Conservation (phyloP, 2,113 vertebrate genomes). For the Indicator indicator region DNA sequence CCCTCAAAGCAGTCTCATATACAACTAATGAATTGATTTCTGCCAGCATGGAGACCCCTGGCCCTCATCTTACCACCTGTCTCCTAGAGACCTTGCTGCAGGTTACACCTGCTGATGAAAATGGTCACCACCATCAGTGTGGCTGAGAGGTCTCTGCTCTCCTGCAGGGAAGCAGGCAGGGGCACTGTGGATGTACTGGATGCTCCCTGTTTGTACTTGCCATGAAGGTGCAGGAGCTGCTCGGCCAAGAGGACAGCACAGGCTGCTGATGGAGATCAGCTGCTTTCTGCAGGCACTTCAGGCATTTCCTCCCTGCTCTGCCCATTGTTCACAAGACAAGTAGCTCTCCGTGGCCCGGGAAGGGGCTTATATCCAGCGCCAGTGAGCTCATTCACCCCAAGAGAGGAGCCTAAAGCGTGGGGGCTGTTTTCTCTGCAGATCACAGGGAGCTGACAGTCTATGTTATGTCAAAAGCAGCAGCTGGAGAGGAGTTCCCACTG, state of each 20-base stretch:
- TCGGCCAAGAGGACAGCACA: neutral
- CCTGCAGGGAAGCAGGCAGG: fast-evolving
- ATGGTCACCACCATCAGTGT: neutral
- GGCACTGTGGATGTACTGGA: neutral
- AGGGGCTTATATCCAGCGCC: neutral
- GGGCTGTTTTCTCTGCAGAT: neutral
- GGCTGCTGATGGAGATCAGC: conserved; percentile 2
- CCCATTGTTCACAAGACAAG: conserved; percentile 28
- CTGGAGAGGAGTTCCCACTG: neutral
- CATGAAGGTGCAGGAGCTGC: neutral
- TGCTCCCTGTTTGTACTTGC: neutral
- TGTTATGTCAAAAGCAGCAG: neutral
- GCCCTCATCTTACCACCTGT: neutral
- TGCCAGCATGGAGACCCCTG: neutral
- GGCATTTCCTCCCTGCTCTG: conserved; percentile 27
- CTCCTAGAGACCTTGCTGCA: neutral
- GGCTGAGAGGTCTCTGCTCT: neutral
- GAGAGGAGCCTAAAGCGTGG: neutral
- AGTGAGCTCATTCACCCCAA: neutral
- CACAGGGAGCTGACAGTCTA: neutral
- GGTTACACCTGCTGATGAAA: neutral
- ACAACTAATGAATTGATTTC: neutral
- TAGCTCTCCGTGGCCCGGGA: neutral
- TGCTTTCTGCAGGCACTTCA: neutral
- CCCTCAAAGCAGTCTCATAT: neutral